A percentile compares a stretch with the other conserved stretches of the same genome.
These are phyloP conservation scores for Dendrocincla fuliginosa DNA, from an alignment of 2,797 vertebrate species.

Conservation along the genomic window DNA sequence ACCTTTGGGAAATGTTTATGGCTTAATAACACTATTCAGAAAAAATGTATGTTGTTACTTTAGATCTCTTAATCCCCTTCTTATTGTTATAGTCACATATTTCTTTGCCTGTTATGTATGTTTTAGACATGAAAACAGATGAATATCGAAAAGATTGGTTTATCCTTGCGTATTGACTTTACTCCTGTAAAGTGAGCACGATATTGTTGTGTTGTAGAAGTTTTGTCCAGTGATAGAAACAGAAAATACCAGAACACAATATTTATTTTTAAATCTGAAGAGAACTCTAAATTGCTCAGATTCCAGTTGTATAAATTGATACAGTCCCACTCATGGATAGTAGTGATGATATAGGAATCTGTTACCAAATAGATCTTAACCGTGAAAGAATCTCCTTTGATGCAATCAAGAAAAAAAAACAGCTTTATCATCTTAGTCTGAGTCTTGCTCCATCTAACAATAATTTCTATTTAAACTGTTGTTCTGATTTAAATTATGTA, in stretches of 20 bases:
- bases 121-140: slow-evolving; percentile 1
- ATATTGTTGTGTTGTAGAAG: neutral
- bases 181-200: neutral
- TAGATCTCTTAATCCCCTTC: neutral
- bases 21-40: neutral
- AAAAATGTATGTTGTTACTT: neutral
- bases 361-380: neutral
- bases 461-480: neutral
- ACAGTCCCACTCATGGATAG: neutral
- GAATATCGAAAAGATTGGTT: slow-evolving; percentile 21
- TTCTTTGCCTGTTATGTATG: neutral
- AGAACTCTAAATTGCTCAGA: neutral
- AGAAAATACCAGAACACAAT: neutral
- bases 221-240: neutral
- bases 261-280: neutral
- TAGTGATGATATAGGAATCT: neutral
- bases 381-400: neutral
- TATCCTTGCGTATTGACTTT: slow-evolving; percentile 33
- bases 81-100: neutral
- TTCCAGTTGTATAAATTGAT: neutral
- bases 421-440: neutral
- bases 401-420: fast-evolving
- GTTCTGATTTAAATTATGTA: neutral
- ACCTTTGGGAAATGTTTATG: neutral
- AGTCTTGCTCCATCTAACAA: neutral